A percentile compares a stretch with the other conserved stretches of the same genome.
These are phyloP conservation scores for Euglossa dilemma DNA, from an alignment of 1,140 invertebrate species.

Conservation along the genomic window DNA sequence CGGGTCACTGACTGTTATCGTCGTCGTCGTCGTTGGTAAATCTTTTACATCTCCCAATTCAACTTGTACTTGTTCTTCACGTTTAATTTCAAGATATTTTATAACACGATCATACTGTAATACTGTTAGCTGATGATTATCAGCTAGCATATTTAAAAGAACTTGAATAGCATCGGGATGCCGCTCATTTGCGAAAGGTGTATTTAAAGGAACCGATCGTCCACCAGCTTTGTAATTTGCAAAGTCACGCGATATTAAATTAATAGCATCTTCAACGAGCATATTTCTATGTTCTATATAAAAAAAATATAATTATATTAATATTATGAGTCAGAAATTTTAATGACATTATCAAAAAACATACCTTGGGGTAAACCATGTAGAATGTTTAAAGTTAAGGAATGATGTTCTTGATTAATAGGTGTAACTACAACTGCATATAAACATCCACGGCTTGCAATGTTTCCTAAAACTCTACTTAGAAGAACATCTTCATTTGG, in stretches of 20 bases:
- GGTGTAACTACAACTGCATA: conserved; percentile 94
- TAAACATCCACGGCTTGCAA: conserved; percentile 91
- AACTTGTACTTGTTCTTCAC: conserved; percentile 87
- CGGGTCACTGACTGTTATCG: conserved; percentile 77
- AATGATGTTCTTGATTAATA: conserved; percentile 92
- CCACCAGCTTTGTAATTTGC: conserved; percentile 88
- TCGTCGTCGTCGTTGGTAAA: conserved; percentile 79
- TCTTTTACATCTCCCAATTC: conserved; percentile 86
- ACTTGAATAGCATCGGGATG: conserved; percentile 89
- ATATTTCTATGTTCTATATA: conserved; percentile 94
- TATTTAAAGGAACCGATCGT: conserved; percentile 77
- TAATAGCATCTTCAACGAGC: conserved; percentile 95
- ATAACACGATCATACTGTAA: conserved; percentile 92
- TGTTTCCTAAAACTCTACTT: conserved; percentile 93
- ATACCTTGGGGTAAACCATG: conserved; percentile 95
- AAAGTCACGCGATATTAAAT: conserved; percentile 90
- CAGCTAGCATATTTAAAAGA: conserved; percentile 90
- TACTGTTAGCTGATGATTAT: conserved; percentile 90
- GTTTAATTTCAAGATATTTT: conserved; percentile 89
- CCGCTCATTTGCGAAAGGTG: conserved; percentile 78
- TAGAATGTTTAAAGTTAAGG: conserved; percentile 94
- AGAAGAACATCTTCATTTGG: conserved; percentile 94
- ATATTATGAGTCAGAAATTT: not conserved
- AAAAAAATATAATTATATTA: conserved; percentile 32
- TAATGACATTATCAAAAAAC: not conserved